A percentile compares a stretch with the other conserved stretches of the same genome.
Conservation (phyloP, 2,797 vertebrate species). For the Leucoraja ocellata region DNA sequence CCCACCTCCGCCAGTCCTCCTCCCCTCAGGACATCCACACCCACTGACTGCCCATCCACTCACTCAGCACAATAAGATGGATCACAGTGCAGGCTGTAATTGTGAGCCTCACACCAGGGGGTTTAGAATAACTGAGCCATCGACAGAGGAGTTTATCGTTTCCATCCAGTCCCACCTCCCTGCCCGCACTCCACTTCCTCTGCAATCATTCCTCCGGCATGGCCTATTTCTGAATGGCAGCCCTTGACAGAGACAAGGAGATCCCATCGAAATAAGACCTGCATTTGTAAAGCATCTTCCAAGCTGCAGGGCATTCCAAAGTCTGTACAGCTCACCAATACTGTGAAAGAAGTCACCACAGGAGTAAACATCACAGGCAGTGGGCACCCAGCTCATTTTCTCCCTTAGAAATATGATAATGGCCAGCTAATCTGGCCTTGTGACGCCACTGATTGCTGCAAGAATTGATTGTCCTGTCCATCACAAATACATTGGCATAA, state of each 20-base stretch:
- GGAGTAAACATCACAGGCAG: not conserved
- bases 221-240: not conserved
- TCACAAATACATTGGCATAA: no score
- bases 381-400: not conserved
- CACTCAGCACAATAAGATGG: not conserved
- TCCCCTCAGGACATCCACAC: not conserved
- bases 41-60: not conserved
- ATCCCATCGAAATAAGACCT: no score
- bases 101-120: not conserved
- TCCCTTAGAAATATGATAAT: not conserved
- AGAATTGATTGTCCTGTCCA: not conserved
- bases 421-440: not conserved
- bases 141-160: not conserved
- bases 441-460: not conserved
- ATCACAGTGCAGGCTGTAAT: not conserved
- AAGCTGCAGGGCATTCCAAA: not conserved
- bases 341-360: not conserved
- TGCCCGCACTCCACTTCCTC: no score
- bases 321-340: not conserved
- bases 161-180: not conserved
- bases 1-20: no score
- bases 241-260: not conserved
- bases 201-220: not conserved
- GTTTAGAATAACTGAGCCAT: not conserved
- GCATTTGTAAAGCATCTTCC: not conserved